These are phyloP conservation scores for Pelochelys cantorii DNA, from an alignment of 2,797 vertebrate species.

Conservation along the genomic window DNA sequence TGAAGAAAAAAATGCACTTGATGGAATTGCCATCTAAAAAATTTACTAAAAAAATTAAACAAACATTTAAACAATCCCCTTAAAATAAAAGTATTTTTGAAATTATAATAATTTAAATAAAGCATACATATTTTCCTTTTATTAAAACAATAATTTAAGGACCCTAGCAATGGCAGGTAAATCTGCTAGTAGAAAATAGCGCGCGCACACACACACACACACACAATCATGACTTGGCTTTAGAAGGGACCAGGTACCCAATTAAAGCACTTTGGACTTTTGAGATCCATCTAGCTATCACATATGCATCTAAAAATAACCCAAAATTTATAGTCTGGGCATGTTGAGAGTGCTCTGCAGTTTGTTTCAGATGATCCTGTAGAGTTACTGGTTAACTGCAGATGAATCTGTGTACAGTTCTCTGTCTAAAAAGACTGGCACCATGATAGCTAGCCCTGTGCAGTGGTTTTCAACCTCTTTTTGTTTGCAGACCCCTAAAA, in stretches of 20 bases:
- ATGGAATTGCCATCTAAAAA: too few species aligned
- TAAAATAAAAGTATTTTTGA: too few species aligned
- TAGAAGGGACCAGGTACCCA: neutral
- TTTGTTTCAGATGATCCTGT: neutral
- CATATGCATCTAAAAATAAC: neutral
- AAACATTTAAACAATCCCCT: too few species aligned
- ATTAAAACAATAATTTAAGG: too few species aligned
- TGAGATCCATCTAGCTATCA: neutral
- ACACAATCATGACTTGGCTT: neutral
- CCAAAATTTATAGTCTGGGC: neutral
- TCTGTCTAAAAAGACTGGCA: neutral
- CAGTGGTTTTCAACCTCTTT: neutral
- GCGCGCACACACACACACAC: too few species aligned
- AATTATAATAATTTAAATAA: too few species aligned
- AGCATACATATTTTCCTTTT: too few species aligned
- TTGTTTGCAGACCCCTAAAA: neutral
- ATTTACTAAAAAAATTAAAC: too few species aligned
- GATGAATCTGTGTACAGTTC: neutral
- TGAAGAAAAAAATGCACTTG: too few species aligned
- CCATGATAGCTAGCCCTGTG: neutral
- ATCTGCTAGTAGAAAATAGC: neutral
- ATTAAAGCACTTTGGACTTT: neutral
- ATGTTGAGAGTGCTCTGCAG: neutral
- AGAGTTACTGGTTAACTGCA: neutral
- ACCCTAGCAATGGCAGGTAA: too few species aligned